phyloP scores from a whole-genome alignment of 2,113 vertebrate species.

The Equus przewalskii region DNA sequence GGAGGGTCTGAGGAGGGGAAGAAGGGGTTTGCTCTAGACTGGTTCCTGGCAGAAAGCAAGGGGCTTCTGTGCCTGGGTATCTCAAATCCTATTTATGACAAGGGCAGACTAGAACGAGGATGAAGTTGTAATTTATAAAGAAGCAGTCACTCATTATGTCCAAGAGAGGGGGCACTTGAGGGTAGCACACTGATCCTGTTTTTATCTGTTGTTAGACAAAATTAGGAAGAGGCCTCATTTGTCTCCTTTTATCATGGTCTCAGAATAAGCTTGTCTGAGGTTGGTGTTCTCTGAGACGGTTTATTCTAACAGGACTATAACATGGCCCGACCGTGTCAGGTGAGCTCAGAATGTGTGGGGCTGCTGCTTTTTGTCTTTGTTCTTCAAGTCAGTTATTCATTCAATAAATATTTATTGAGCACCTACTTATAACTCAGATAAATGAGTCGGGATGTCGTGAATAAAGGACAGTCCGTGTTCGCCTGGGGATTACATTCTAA shows the following conservation, averaged over 20 bases:
- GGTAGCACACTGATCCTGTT: neutral
- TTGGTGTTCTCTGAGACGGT: neutral
- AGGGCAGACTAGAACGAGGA: neutral
- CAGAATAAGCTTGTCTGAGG: neutral
- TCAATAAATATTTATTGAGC: neutral
- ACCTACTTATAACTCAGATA: slow-evolving; percentile 20
- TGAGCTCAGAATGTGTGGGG: neutral
- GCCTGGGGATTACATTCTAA: neutral
- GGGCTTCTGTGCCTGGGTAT: neutral
- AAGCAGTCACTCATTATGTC: neutral
- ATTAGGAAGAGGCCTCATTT: neutral
- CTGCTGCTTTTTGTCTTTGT: neutral
- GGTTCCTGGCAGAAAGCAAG: neutral
- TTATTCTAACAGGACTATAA: neutral
- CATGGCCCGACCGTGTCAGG: neutral
- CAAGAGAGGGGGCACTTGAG: neutral
- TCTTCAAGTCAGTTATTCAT: neutral
- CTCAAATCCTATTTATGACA: neutral
- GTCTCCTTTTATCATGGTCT: neutral
- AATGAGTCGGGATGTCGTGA: neutral
- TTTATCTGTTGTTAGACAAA: neutral
- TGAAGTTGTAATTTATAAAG: neutral
- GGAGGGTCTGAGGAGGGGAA: neutral
- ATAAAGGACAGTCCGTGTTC: neutral
- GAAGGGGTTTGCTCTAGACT: neutral